Percentiles rank a stretch among this genome's conserved stretches.
These are phyloP conservation scores for Enteromius viviparus DNA, from an alignment of 2,797 vertebrate species.

Conservation along the genomic window DNA sequence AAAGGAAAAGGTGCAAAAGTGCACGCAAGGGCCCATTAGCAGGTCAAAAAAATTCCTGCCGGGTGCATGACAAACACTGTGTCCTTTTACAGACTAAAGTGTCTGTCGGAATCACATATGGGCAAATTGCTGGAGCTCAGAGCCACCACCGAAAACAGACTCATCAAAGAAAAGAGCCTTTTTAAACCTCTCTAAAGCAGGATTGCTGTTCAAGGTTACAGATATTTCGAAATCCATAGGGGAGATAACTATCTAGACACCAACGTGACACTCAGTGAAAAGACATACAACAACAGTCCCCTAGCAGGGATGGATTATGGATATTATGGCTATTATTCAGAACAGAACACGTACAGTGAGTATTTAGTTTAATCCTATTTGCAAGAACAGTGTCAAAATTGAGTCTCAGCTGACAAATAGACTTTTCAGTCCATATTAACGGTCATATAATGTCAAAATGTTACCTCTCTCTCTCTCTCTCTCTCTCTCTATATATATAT, in stretches of 20 bases:
- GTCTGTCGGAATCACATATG: slow-evolving; percentile 42
- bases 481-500: no score
- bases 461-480: no score
- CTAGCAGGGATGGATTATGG: slow-evolving; percentile 34
- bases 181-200: slow-evolving; percentile 40
- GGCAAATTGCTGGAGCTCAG: slow-evolving; percentile 36
- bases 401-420: background rate
- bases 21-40: slow-evolving; percentile 33
- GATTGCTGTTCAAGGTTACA: slow-evolving; percentile 39
- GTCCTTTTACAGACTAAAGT: slow-evolving; percentile 32
- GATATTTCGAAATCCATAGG: slow-evolving; percentile 37
- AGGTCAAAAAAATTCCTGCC: slow-evolving; percentile 60
- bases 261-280: background rate
- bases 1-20: slow-evolving; percentile 24
- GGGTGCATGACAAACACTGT: slow-evolving; percentile 63
- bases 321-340: slow-evolving; percentile 19
- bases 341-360: background rate
- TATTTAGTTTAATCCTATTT: slow-evolving; percentile 7
- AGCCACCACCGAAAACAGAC: slow-evolving; percentile 2
- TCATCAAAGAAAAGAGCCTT: slow-evolving; percentile 48
- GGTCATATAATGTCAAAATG: no score
- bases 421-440: background rate
- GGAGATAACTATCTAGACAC: slow-evolving; percentile 32
- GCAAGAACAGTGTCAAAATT: background rate
- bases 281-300: slow-evolving; percentile 18